Base-by-base conservation (phyloP, 2,888 invertebrate genomes). In the Rhagophthalmus giganteus region DNA sequence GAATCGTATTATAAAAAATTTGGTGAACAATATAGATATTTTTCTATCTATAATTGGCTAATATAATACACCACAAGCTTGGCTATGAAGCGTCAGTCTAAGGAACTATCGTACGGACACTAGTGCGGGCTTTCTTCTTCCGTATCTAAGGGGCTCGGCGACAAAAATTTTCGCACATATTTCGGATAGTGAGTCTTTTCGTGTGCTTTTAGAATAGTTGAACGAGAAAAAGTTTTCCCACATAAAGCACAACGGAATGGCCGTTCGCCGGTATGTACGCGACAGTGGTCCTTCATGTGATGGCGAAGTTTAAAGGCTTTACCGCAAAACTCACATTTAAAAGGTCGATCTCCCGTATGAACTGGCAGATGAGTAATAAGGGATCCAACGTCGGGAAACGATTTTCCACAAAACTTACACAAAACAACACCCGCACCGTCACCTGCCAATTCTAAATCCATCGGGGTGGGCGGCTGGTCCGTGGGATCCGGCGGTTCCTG, bases 221-320 rank as follows among this genome's bases (percentile, higher is more conserved):
- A 91, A 66, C 92, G 83, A 58, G 91, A 91, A 76, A 93, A 93
- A 58, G 91, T 92, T 76, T 93, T 93, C 58, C 92, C 92, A 76
- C 93, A 93, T 64, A 92, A 80, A 56, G 87, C 85, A 76, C 92
- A 93, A 66, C 91, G 84, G 79, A 93, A 93, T 33, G 92, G 92
- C 63, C 92, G 81, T 75, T 93, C 92, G 63, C 93, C 93, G 64
- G 92, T 93, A 75, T 93, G 93, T 58, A 93, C 92, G 70, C 92
- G 85, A 79, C 91, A 92, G 74, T 93, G 93, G 79, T 93, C 92
- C 78, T 93, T 93, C 92, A 93, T 92, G 79, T 93, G 92, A 75
- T 93, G 92, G 57, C 92, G 82, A 70, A 93, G 79, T 75, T 93
- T 93, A 81, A 93, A 93, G 65, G 92, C 92, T 78, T 93, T 93